phyloP scores from a whole-genome alignment of 2,888 invertebrate species.

The Hesperia comma region DNA sequence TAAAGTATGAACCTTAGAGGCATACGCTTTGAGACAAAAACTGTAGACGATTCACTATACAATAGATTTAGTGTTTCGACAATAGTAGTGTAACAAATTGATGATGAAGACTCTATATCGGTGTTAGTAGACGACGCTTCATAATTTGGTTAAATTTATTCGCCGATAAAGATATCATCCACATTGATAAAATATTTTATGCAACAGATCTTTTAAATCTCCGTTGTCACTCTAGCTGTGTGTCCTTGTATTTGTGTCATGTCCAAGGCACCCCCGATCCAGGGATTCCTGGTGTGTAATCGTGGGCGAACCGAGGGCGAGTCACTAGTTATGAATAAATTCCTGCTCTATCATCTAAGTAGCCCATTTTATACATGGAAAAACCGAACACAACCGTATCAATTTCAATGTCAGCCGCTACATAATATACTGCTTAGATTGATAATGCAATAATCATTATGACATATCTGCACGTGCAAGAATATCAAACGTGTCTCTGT shows the following conservation, averaged over 20 bases:
- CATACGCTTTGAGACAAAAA: constrained; percentile 19
- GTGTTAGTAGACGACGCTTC: not conserved
- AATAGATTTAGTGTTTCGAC: constrained; percentile 9
- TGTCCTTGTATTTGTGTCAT: too few relatives aligned
- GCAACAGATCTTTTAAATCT: too few relatives aligned
- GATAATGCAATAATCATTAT: constrained; percentile 10
- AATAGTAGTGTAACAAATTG: constrained; percentile 1
- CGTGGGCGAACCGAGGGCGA: too few relatives aligned
- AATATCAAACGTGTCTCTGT: constrained; percentile 2
- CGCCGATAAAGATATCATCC: not conserved
- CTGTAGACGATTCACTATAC: constrained; percentile 1
- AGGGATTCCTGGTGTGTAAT: too few relatives aligned
- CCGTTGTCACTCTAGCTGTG: too few relatives aligned
- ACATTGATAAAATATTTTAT: not conserved
- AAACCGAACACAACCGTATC: constrained; percentile 2
- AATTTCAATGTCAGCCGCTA: constrained; percentile 9
- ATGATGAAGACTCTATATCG: constrained; percentile 7
- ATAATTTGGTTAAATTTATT: not conserved
- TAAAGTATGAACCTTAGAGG: constrained; percentile 11
- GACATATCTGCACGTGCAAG: constrained; percentile 18
- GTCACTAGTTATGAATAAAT: too few relatives aligned
- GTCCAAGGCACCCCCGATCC: too few relatives aligned
- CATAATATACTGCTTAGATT: not conserved
- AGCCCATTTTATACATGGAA: constrained; percentile 2
- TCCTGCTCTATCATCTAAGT: not conserved